A percentile compares a stretch with the other conserved stretches of the same genome.
These are phyloP conservation scores for Phoenoteleia sp. DNA, from an alignment of 2,888 invertebrate species.

Conservation along the genomic window DNA sequence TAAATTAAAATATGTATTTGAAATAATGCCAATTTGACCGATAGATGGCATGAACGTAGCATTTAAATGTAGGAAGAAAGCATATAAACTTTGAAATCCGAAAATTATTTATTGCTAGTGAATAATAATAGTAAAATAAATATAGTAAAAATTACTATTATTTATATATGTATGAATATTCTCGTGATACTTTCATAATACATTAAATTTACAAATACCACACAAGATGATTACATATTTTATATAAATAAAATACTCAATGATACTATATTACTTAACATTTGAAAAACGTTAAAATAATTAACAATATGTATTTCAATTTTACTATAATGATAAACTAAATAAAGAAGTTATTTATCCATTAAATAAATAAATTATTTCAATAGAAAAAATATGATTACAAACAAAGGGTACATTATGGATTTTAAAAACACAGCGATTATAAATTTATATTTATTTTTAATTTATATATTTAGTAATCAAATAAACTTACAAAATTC, in stretches of 20 bases:
- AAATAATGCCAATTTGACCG: neutral
- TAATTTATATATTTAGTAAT: neutral
- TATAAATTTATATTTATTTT: neutral
- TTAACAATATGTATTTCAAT: neutral
- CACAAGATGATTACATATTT: neutral
- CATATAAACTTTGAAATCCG: neutral
- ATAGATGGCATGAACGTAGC: no score
- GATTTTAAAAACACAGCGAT: neutral
- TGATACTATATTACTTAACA: neutral
- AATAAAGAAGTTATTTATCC: neutral
- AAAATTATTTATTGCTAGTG: neutral
- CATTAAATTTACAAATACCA: neutral
- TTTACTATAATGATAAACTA: neutral
- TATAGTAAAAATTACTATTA: neutral
- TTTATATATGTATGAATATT: neutral
- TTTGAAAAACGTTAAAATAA: neutral
- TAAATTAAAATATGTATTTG: neutral
- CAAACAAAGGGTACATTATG: neutral
- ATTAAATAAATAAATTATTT: neutral
- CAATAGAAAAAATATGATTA: neutral
- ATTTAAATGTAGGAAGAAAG: no score
- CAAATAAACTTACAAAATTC: neutral
- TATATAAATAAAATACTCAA: neutral
- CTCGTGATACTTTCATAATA: neutral
- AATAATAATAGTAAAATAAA: constrained; percentile 1